Percentiles rank a stretch among this genome's conserved stretches.
Evolutionary conservation across 2,113 vertebrate species (phyloP).

Genomic region (Physeter macrocephalus): DNA sequence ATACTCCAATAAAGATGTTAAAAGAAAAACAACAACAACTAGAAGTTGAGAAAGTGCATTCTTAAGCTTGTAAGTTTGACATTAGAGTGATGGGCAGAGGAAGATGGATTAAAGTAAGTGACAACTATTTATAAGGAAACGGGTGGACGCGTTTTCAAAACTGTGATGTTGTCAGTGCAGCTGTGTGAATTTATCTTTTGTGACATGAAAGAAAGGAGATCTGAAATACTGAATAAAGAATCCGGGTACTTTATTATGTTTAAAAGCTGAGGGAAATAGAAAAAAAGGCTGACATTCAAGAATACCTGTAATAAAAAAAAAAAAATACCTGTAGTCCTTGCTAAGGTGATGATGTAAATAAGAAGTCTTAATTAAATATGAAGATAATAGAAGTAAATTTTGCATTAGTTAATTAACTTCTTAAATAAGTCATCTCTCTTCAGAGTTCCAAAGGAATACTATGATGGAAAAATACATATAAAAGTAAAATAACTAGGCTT

Average conservation of each 20-base stretch:
- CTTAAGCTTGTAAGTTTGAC: conserved; percentile 55
- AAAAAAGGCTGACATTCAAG: conserved; percentile 45
- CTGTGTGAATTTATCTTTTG: conserved; percentile 60
- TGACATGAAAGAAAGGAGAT: conserved; percentile 49
- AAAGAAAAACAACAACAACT: neutral
- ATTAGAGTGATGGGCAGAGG: conserved; percentile 37
- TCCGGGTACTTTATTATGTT: conserved; percentile 29
- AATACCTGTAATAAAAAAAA: neutral
- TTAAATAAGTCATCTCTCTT: conserved; percentile 45
- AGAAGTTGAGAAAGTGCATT: neutral
- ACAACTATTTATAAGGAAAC: conserved; percentile 61
- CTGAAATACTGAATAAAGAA: conserved; percentile 44
- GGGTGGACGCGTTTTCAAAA: conserved; percentile 56
- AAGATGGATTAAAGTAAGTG: conserved; percentile 47
- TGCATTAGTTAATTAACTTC: conserved; percentile 57
- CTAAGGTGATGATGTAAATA: conserved; percentile 23
- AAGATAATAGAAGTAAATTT: conserved; percentile 50
- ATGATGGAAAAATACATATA: conserved; percentile 37
- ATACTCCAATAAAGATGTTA: too few species aligned
- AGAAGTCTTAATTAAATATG: conserved; percentile 61
- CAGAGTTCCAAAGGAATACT: conserved; percentile 14
- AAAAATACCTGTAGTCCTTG: neutral
- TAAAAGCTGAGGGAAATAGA: conserved; percentile 55
- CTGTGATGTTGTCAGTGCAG: conserved; percentile 49
- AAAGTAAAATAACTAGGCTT: conserved; percentile 10